Conservation (phyloP, 2,888 invertebrate genomes). For the Microdon myrmicae region DNA sequence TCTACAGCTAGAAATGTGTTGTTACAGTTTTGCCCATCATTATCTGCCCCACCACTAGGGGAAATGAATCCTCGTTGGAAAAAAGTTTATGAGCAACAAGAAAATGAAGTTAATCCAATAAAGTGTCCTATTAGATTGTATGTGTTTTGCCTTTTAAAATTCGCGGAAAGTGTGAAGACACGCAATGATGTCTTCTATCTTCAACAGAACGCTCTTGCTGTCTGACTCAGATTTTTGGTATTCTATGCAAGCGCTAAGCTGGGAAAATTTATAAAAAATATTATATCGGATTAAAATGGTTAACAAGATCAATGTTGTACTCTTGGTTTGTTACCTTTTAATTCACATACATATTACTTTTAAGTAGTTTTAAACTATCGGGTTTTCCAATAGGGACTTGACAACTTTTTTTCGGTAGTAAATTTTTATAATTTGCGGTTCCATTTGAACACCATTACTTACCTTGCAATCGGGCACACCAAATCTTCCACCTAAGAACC, state of each 20-base stretch:
- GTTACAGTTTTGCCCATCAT: slow-evolving; percentile 88
- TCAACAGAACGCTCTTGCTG: slow-evolving; percentile 89
- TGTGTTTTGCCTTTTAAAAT: slow-evolving; percentile 97
- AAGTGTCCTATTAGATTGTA: slow-evolving; percentile 95
- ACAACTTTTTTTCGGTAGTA: too few relatives aligned
- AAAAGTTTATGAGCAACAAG: slow-evolving; percentile 91
- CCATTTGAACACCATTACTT: too few relatives aligned
- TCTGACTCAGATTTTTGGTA: slow-evolving; percentile 98
- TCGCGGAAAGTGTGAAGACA: slow-evolving; percentile 93
- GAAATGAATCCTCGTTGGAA: slow-evolving; percentile 85
- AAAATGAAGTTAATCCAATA: slow-evolving; percentile 91
- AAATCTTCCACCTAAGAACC: too few relatives aligned
- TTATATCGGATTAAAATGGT: slow-evolving; percentile 92
- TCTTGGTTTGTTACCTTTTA: slow-evolving; percentile 71
- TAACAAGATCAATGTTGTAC: slow-evolving; percentile 87
- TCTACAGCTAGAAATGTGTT: slow-evolving; percentile 85
- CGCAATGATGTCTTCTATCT: slow-evolving; percentile 94
- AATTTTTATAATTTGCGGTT: too few relatives aligned
- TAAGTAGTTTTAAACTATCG: too few relatives aligned
- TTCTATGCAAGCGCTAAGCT: slow-evolving; percentile 85
- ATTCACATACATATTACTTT: too few relatives aligned
- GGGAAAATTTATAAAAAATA: slow-evolving; percentile 88
- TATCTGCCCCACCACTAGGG: slow-evolving; percentile 84
- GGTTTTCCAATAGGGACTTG: too few relatives aligned
- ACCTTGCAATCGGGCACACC: too few relatives aligned